Evolutionary conservation across 2,888 invertebrate genomes (phyloP), one percentile per base, ranked within the genome.

Genomic region (Andrena minutula): DNA sequence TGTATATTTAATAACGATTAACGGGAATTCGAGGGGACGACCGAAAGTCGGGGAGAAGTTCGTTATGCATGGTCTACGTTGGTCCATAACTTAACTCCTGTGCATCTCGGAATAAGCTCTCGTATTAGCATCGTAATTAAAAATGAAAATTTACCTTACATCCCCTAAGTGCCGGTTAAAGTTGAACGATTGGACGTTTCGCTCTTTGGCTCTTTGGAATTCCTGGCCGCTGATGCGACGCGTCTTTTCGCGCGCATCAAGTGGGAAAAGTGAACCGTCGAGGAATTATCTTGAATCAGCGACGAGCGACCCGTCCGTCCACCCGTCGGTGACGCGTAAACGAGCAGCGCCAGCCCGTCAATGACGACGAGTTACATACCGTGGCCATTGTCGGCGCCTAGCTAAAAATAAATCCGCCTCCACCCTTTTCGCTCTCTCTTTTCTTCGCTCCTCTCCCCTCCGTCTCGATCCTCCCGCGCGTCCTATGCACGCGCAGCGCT

Each of bases 261-360:
- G 47, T 32, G n/a, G 23, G 20, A 60, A 6, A 61, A 35, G 23
- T 68, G 12, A 10, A 32, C 16, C 32, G 23, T 61, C 60, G 32
- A 28, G 16, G 23, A 72, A 72, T 65, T 58, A 76, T 49, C 30
- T 35, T 66, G 77, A 51, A 26, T 49, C n/a, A 20, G 20, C 63
- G 56, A 66, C 32, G 49, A 30, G 49, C 53, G 30, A 47, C 23
- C 16, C 23, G 56, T 66, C 77, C 80, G 79, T 81, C 85, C 60
- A 69, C 79, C 79, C 75, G 79, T 66, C 69, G 78, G 81, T 81
- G 85, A 75, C 10, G 65, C 86, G 76, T 74, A 83, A 80, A 78
- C 75, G 72, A 80, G 70, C 61, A 56, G 58, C 8, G 76, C 51
- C 26, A 16, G 26, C 75, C 56, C 69, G 78, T 76, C 84, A 76